Evolutionary conservation across 2,888 invertebrate genomes (phyloP), one percentile per base, ranked within the genome.

Genomic region (Arge pagana): DNA sequence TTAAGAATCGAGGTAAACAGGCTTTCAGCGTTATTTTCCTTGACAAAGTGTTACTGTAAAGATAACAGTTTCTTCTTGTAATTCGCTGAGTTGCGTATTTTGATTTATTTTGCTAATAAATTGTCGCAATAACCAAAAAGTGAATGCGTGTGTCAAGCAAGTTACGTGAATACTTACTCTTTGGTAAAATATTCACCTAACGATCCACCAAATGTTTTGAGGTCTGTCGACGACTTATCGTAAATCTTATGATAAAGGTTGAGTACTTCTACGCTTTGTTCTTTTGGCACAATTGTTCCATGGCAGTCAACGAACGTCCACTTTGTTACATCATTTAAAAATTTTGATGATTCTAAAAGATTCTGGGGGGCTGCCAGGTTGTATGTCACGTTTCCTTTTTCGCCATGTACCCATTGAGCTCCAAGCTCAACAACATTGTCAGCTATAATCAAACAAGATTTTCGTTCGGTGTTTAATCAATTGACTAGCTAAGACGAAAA

Each of bases 321-420:
- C 35, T 60, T 63, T 4, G 45, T 54, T 19, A 53, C 52, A 45
- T 68, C 55, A 19, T 65, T 48, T 3, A 68, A 50, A 36, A 54
- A 53, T 28, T 49, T 51, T 0, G 64, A 68, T 4, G 68, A 64
- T 18, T 60, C 76, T 2, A 80, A 62, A 10, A 82, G 77, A 56
- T 80, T 77, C 0, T 68, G 52, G 2, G 64, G 61, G 1, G 58
- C 60, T 1, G 83, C 84, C 40, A 84, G 66, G 33, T 83, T 78
- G 62, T 79, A 85, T 0, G 86, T 82, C 18, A 81, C 63, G 72
- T 88, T 85, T 39, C 79, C 80, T 67, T 82, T 77, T 68, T 88
- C 85, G 0, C 90, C 89, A 60, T 89, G 88, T 50, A 88, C 86
- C 90, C 90, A 91, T 60, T 90, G 89, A 37, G 88, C 90, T 0